Evolutionary conservation across 2,888 invertebrate genomes (phyloP).

Genomic region (Eledona agricola): DNA sequence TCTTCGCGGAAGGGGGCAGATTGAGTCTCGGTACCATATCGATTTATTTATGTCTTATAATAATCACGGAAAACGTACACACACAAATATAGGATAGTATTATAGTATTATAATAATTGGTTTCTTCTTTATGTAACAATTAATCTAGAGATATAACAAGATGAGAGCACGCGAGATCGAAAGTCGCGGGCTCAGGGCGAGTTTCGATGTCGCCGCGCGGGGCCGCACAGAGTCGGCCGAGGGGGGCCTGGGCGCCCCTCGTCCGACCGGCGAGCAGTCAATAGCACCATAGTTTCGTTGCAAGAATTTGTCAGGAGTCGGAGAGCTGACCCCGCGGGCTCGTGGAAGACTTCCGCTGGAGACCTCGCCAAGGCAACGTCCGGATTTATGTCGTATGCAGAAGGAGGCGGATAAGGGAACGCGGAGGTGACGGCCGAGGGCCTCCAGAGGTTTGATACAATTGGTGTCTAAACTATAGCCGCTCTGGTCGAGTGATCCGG

Average conservation of each 20-base stretch:
- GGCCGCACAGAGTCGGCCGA: conserved; percentile 43
- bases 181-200: conserved; percentile 58
- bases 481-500: conserved; percentile 38
- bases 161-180: conserved; percentile 55
- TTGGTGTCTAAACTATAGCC: conserved; percentile 55
- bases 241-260: conserved; percentile 31
- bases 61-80: conserved; percentile 61
- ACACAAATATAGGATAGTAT: conserved; percentile 62
- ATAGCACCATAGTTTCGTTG: conserved; percentile 64
- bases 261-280: conserved; percentile 56
- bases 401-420: conserved; percentile 8
- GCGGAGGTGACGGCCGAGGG: conserved; percentile 40
- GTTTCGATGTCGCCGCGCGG: conserved; percentile 50
- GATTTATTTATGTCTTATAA: conserved; percentile 49
- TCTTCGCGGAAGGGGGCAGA: neutral
- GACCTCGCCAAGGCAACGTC: conserved; percentile 59
- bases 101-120: conserved; percentile 57
- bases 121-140: conserved; percentile 55
- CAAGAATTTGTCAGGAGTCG: conserved; percentile 54
- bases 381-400: conserved; percentile 18
- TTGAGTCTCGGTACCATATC: conserved; percentile 38
- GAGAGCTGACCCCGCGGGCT: conserved; percentile 58
- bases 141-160: conserved; percentile 61
- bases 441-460: conserved; percentile 52
- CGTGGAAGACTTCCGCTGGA: conserved; percentile 63